These are phyloP conservation scores for Rhinichthys klamathensis DNA, from an alignment of 2,113 vertebrate species.

Conservation along the genomic window DNA sequence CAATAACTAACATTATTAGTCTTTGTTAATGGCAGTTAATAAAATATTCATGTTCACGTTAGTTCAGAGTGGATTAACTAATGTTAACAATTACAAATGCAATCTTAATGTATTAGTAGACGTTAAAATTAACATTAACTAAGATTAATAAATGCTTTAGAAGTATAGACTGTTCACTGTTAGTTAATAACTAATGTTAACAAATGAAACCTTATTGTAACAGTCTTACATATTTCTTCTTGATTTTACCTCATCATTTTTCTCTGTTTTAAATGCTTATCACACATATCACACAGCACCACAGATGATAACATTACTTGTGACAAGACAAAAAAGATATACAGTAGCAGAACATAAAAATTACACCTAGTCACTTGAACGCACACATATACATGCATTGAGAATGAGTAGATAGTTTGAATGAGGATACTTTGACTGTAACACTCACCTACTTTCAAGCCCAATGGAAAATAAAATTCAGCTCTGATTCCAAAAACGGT, in stretches of 20 bases:
- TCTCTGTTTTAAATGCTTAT: background rate
- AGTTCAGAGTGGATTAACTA: too few relatives aligned
- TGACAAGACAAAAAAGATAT: background rate
- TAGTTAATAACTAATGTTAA: too few relatives aligned
- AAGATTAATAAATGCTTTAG: too few relatives aligned
- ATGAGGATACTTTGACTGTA: conserved; percentile 6
- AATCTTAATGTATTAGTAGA: too few relatives aligned
- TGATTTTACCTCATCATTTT: background rate
- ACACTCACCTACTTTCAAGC: conserved; percentile 8
- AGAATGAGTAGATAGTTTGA: conserved; percentile 5
- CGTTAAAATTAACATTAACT: too few relatives aligned
- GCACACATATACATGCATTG: conserved; percentile 20
- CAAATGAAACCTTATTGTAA: too few relatives aligned
- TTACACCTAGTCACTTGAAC: background rate
- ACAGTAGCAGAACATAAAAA: background rate
- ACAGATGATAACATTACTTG: background rate
- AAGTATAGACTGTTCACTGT: too few relatives aligned
- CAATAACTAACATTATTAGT: too few relatives aligned
- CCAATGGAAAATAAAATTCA: conserved; percentile 12
- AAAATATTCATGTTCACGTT: too few relatives aligned
- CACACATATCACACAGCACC: background rate
- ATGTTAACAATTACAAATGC: too few relatives aligned
- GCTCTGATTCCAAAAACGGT: background rate
- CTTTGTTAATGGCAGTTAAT: too few relatives aligned
- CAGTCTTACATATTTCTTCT: too few relatives aligned